Evolutionary conservation across 2,888 invertebrate genomes (phyloP).

Genomic region (Carpatolechia fugitivella): DNA sequence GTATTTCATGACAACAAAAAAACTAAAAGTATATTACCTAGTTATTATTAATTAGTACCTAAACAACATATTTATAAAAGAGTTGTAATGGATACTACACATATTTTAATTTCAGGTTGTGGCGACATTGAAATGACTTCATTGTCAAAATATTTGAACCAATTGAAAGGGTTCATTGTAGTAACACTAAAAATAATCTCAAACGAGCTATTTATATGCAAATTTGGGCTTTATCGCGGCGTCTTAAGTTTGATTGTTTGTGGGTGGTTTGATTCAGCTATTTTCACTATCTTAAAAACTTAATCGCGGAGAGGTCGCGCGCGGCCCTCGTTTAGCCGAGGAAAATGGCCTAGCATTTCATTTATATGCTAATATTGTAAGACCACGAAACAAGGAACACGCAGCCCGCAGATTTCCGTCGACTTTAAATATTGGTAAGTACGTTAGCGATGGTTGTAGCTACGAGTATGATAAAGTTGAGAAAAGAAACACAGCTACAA

Average conservation of each 20-base stretch:
- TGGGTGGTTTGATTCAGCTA: constrained; percentile 27
- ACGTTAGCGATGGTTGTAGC: too few species aligned
- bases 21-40: too few species aligned
- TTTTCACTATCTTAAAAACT: constrained; percentile 47
- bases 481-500: too few species aligned
- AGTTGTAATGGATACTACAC: too few species aligned
- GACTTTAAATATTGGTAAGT: too few species aligned
- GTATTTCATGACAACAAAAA: too few species aligned
- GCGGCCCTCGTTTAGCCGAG: constrained; percentile 35
- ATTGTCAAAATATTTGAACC: too few species aligned
- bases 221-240: not conserved
- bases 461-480: too few species aligned
- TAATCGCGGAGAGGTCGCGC: constrained; percentile 38
- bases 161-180: not conserved
- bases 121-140: too few species aligned
- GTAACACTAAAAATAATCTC: constrained; percentile 3
- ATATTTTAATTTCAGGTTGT: too few species aligned
- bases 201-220: not conserved
- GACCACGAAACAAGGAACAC: constrained; percentile 27
- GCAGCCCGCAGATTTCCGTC: not conserved
- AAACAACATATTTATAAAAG: too few species aligned
- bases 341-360: constrained; percentile 53
- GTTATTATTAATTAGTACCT: too few species aligned
- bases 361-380: constrained; percentile 66
- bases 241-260: constrained; percentile 9